These are phyloP conservation scores for Sterrhoptilus dennistouni DNA, from an alignment of 2,113 vertebrate species.

Conservation along the genomic window DNA sequence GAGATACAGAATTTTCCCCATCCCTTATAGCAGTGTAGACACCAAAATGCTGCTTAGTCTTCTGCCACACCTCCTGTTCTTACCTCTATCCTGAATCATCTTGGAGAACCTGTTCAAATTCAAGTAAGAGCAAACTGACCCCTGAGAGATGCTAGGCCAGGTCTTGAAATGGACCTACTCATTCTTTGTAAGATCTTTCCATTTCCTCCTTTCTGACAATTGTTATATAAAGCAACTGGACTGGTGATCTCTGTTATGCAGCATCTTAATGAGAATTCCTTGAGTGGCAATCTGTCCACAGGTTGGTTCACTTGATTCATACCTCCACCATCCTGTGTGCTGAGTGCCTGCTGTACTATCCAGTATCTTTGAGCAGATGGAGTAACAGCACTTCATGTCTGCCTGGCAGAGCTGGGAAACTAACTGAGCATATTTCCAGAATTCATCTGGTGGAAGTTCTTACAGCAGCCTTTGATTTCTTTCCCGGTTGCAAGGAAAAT, in stretches of 20 bases:
- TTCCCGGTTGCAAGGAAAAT: background rate
- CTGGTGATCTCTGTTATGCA: background rate
- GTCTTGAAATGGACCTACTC: background rate
- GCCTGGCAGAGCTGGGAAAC: background rate
- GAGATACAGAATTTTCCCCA: background rate
- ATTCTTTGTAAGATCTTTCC: background rate
- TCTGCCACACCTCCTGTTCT: background rate
- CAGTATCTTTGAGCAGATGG: background rate
- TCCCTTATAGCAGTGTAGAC: background rate
- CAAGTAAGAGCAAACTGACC: background rate
- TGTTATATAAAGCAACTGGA: background rate
- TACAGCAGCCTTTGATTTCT: background rate
- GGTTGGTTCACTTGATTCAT: background rate
- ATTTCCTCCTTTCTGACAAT: background rate
- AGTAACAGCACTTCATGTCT: background rate
- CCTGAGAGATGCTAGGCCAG: background rate
- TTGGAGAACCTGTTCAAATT: background rate
- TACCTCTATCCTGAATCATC: background rate
- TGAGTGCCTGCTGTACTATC: fast-evolving
- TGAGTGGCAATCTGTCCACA: background rate
- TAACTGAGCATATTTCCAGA: background rate
- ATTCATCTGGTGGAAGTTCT: background rate
- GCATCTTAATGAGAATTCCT: background rate
- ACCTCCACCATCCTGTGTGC: background rate
- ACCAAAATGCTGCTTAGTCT: background rate